Conservation (phyloP, 2,113 vertebrate genomes). For the Jaculus jaculus region DNA sequence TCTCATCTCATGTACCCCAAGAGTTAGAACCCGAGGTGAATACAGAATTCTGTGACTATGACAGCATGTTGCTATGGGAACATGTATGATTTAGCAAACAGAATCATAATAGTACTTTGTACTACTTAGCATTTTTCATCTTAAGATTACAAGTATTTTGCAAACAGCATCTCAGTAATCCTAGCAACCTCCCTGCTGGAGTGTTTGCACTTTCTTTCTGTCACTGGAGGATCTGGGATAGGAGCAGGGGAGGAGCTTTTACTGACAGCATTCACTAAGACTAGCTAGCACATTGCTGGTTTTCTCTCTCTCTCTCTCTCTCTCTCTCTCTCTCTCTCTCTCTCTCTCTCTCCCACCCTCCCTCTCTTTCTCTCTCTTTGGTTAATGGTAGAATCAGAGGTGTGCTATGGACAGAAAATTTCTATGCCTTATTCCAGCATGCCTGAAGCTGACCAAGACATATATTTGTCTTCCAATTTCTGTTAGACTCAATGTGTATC, state of each 20-base stretch:
- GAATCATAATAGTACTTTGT: constrained; percentile 75
- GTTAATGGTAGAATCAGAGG: not conserved
- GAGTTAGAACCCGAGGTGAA: constrained; percentile 73
- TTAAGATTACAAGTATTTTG: constrained; percentile 77
- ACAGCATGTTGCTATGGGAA: constrained; percentile 74
- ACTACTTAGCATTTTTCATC: constrained; percentile 72
- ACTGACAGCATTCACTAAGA: not conserved
- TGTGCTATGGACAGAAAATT: not conserved
- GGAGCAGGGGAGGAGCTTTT: constrained; percentile 23
- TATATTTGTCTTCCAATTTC: not conserved
- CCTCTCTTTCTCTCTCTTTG: no score
- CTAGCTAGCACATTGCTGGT: not conserved
- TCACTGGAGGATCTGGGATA: constrained; percentile 38
- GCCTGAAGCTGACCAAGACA: not conserved
- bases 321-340: no score
- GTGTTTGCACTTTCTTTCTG: not conserved
- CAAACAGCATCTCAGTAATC: constrained; percentile 75
- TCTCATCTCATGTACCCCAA: constrained; percentile 70
- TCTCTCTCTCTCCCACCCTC: no score
- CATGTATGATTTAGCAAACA: constrained; percentile 73
- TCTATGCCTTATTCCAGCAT: not conserved
- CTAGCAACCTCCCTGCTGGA: constrained; percentile 70
- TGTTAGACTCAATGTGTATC: not conserved
- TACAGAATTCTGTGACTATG: constrained; percentile 75
- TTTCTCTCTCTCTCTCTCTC: not conserved